Base-by-base conservation (phyloP, 2,113 vertebrate species). In the Orycteropus afer region DNA sequence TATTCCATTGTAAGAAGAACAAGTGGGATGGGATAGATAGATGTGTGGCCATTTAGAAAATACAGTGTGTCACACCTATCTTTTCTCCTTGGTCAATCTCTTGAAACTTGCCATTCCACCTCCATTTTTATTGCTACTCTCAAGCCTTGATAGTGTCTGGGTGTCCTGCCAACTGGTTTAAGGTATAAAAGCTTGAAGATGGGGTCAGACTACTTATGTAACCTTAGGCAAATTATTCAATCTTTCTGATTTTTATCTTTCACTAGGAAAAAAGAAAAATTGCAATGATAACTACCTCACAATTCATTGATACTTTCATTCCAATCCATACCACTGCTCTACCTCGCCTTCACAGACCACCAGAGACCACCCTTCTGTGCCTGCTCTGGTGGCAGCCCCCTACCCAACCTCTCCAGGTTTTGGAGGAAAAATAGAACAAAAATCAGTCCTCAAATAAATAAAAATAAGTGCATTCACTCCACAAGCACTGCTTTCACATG, bases 401-500 rank as follows among this genome's bases (percentile, higher is more conserved):
- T 40, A 25, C 5, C 14, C 27, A 71, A 29, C 15, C 10, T 83
- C 40, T 80, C 74, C 42, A 93, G 67, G 13, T 20, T 53, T 51
- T 37, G 29, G 67, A 32, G 91, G 80, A 76, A 93, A 84, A 86
- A 80, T 1, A 84, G 27, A 91, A 89, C 17, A 79, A 96, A n/a
- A 63, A 92, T 7, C 32, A 93, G 53, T 40, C 83, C 65, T 96
- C 73, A 94, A 96, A 91, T 94, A 96, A 95, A 93, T 95, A 96
- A 94, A 96, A 98, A 94, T 95, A 97, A 97, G 65, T 84, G 83
- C 42, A 95, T 95, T 87, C 34, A 51, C 87, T 80, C 61, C 90
- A 81, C 15, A 90, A 86, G 92, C 76, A 55, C 85, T 97, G 95
- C 89, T 67, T 97, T 95, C 91, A 96, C 86, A 96, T 88, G 94